Conservation (phyloP, 1,140 invertebrate genomes). For the Anastrepha obliqua region DNA sequence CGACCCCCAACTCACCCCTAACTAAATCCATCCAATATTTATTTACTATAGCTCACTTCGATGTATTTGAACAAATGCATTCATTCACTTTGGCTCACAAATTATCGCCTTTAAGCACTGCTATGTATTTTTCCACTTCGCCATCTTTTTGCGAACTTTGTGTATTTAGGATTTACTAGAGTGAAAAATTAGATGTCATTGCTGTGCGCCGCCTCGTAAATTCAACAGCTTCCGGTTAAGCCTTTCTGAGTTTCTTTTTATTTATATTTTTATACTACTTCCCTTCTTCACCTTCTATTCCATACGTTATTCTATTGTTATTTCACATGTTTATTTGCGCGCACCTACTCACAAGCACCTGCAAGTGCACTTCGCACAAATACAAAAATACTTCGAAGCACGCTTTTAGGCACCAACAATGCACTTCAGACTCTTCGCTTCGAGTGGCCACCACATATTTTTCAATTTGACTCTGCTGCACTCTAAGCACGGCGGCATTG, state of each 20-base stretch:
- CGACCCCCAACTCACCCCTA: too few species aligned
- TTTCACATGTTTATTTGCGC: conserved; percentile 38
- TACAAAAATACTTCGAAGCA: not conserved
- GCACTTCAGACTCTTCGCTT: conserved; percentile 24
- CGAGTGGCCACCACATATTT: conserved; percentile 49
- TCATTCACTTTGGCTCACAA: too few species aligned
- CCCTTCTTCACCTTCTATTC: not conserved
- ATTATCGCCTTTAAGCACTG: not conserved
- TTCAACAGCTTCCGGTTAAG: conserved; percentile 52
- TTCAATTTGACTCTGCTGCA: conserved; percentile 29
- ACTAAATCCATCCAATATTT: too few species aligned
- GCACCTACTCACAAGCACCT: conserved; percentile 34
- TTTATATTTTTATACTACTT: not conserved
- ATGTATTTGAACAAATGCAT: too few species aligned
- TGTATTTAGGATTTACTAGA: conserved; percentile 43
- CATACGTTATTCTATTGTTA: conserved; percentile 34
- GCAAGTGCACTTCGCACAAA: conserved; percentile 19
- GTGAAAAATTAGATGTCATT: conserved; percentile 51
- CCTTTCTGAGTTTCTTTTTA: not conserved
- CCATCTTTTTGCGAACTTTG: not conserved
- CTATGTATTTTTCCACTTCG: not conserved
- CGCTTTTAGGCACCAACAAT: conserved; percentile 19
- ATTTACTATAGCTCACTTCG: too few species aligned
- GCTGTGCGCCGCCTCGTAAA: conserved; percentile 31
- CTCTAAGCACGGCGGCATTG: not conserved